Conservation (phyloP, 2,113 vertebrate genomes). For the Mobula birostris region DNA sequence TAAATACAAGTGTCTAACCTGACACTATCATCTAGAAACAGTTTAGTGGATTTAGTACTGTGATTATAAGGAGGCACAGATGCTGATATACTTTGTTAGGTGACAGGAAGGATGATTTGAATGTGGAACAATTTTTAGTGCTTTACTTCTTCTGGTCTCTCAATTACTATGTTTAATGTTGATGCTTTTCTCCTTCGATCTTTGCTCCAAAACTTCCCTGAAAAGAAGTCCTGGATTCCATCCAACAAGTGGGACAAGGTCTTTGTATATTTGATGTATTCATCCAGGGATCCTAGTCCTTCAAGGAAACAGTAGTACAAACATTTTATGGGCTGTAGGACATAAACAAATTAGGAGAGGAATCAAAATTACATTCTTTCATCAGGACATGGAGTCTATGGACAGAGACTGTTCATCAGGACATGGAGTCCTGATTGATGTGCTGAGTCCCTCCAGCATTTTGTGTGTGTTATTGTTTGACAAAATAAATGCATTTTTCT, state of each 20-base stretch:
- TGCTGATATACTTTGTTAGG: neutral
- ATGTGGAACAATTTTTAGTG: neutral
- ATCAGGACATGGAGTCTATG: no score
- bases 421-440: no score
- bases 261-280: neutral
- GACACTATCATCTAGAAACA: neutral
- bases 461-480: no score
- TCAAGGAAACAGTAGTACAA: neutral
- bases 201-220: neutral
- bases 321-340: neutral
- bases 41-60: neutral
- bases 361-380: neutral
- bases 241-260: neutral
- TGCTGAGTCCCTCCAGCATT: no score
- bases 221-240: neutral
- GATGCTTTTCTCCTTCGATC: neutral
- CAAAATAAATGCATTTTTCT: neutral
- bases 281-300: neutral
- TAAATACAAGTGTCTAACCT: neutral
- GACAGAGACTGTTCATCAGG: no score
- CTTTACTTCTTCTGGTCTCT: neutral
- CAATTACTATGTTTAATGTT: neutral
- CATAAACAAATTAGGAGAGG: neutral
- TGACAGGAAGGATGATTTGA: neutral
- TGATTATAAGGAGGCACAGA: neutral